Conservation (phyloP, 2,113 vertebrate genomes). For the Polyodon spathula region DNA sequence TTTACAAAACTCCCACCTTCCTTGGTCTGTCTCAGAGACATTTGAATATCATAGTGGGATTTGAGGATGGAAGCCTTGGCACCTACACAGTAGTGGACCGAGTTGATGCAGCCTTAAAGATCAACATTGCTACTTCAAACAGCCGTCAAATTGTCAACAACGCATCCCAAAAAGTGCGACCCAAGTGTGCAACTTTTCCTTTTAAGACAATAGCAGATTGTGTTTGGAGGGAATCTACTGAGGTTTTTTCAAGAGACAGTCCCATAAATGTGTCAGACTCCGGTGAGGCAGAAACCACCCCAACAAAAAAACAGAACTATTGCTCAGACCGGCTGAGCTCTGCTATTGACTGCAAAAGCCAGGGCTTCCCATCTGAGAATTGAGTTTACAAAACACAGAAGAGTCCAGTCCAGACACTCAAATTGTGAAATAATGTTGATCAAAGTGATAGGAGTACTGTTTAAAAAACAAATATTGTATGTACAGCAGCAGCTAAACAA, state of each 20-base stretch:
- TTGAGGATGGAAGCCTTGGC: constrained; percentile 93
- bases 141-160: constrained; percentile 95
- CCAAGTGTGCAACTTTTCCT: constrained; percentile 79
- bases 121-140: constrained; percentile 97
- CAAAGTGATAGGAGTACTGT: no score
- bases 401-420: no score
- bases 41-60: constrained; percentile 91
- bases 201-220: constrained; percentile 90
- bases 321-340: constrained; percentile 69
- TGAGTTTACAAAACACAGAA: constrained; percentile 21
- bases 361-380: constrained; percentile 50
- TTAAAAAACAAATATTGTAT: no score
- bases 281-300: constrained; percentile 76
- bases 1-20: constrained; percentile 93
- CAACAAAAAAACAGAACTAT: constrained; percentile 83
- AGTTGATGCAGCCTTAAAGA: constrained; percentile 91
- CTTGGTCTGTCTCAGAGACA: constrained; percentile 88
- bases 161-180: constrained; percentile 73
- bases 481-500: no score
- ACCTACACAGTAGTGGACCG: constrained; percentile 96
- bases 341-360: constrained; percentile 58
- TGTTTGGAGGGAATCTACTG: constrained; percentile 90
- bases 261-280: constrained; percentile 89
- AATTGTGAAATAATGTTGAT: no score
- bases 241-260: constrained; percentile 94